Evolutionary conservation across 2,888 invertebrate genomes (phyloP), one percentile per base, ranked within the genome.

Genomic region (Thumatha senex): DNA sequence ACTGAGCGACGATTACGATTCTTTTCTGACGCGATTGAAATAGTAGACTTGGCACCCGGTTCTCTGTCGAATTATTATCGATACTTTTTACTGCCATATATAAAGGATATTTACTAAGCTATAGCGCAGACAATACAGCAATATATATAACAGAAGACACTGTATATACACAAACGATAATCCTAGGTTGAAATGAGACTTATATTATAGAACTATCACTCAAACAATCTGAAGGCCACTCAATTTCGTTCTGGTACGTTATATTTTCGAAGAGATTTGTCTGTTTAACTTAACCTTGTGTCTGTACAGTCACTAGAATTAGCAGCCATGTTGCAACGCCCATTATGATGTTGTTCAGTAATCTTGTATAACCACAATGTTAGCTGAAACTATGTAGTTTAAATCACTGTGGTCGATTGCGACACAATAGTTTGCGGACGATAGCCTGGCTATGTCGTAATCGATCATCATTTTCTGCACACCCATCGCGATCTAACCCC

Each of bases 361-460:
- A 42, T 39, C 38, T n/a, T 42, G 38, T 11, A 39, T 38, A 48
- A 48, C 48, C 41, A 15, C 48, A 42, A 18, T 9, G 9, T 45
- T 36, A 14, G n/a, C 9, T 35, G 34, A 46, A 13, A 18, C 7
- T 18, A 34, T 41, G 40, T 24, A 24, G 35, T 47, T 14, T 30
- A 15, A 41, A 9, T 29, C 10, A n/a, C 11, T 38, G 30, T 24
- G 24, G 24, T 34, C 13, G 40, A 40, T 46, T 40, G 24, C 39
- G 8, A 10, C 24, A 34, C 14, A 9, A 12, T 24, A 12, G 18
- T 29, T 35, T 35, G 7, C 2, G 1, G 12, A 29, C 10, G 10
- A 29, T 13, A 11, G 31, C 24, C 2, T 24, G 10, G 13, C 10
- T 11, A 9, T 18, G 4, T 39, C 18, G 18, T 24, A 39, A 39